These are phyloP conservation scores for Alaudala cheleensis DNA, from an alignment of 2,113 vertebrate species.

Conservation along the genomic window DNA sequence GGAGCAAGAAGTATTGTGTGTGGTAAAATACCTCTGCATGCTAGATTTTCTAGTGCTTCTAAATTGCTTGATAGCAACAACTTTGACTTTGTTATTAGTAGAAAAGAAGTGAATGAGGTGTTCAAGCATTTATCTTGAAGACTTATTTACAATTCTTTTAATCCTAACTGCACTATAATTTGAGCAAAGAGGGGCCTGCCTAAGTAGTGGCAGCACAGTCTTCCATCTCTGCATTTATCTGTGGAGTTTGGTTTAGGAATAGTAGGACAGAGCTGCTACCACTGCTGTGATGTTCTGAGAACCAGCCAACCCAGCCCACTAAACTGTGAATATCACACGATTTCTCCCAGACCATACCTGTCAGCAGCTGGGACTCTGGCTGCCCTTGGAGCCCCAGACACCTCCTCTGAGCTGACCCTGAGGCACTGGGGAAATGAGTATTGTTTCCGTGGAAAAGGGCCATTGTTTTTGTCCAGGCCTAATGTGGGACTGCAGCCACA, in stretches of 20 bases:
- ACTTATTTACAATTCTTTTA: not conserved
- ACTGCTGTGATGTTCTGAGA: not conserved
- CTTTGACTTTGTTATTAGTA: not conserved
- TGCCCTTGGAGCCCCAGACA: not conserved
- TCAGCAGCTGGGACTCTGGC: not conserved
- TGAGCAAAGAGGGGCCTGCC: not conserved
- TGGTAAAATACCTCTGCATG: not conserved
- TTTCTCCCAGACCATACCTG: not conserved
- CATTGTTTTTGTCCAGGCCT: no score
- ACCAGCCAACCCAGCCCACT: not conserved
- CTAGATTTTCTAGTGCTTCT: not conserved
- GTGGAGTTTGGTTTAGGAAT: not conserved
- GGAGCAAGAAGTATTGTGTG: not conserved
- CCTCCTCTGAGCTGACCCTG: not conserved
- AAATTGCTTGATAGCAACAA: not conserved
- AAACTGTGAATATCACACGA: accelerated
- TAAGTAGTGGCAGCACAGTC: not conserved
- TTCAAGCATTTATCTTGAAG: not conserved
- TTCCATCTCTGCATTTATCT: not conserved
- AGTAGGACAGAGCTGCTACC: not conserved
- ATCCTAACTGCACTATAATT: not conserved
- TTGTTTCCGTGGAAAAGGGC: not conserved
- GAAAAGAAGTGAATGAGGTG: not conserved
- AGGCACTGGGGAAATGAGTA: not conserved
- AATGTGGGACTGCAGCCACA: not conserved